These are phyloP conservation scores for Onychomys arenicola DNA, from an alignment of 2,797 vertebrate species.

Conservation along the genomic window DNA sequence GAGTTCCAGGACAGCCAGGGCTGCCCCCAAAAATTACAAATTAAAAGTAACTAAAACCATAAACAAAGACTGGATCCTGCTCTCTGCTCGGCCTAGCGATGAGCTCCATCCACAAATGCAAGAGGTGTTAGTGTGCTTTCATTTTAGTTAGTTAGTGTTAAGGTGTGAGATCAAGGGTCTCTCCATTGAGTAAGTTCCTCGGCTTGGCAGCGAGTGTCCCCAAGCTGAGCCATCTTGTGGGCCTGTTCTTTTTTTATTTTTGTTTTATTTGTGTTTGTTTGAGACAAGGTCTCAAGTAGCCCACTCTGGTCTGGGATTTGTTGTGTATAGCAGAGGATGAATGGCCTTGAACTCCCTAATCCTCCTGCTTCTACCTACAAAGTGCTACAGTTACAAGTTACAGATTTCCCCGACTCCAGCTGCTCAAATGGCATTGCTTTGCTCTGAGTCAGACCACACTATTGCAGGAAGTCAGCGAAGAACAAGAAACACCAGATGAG, in stretches of 20 bases:
- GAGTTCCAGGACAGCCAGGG: no score
- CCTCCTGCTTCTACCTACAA: neutral
- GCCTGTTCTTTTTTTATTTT: neutral
- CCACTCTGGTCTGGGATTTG: neutral
- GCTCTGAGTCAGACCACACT: conserved; percentile 35
- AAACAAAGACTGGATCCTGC: conserved; percentile 66
- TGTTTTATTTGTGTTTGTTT: neutral
- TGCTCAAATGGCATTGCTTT: neutral
- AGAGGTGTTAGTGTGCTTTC: neutral
- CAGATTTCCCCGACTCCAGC: neutral
- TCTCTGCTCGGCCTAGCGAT: conserved; percentile 65
- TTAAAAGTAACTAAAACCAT: conserved; percentile 41
- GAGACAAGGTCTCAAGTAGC: neutral
- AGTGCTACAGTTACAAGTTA: neutral
- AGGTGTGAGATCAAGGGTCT: neutral
- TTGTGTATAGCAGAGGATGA: neutral
- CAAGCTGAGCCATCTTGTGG: neutral
- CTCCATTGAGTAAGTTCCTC: neutral
- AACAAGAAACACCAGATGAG: conserved; percentile 5
- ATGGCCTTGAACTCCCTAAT: neutral
- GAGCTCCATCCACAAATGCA: neutral
- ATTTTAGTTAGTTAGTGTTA: neutral
- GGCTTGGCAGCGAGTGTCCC: neutral
- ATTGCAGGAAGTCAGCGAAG: neutral
- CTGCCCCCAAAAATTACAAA: neutral